phyloP scores from a whole-genome alignment of 2,888 invertebrate species.

The Limnephilus auricula region DNA sequence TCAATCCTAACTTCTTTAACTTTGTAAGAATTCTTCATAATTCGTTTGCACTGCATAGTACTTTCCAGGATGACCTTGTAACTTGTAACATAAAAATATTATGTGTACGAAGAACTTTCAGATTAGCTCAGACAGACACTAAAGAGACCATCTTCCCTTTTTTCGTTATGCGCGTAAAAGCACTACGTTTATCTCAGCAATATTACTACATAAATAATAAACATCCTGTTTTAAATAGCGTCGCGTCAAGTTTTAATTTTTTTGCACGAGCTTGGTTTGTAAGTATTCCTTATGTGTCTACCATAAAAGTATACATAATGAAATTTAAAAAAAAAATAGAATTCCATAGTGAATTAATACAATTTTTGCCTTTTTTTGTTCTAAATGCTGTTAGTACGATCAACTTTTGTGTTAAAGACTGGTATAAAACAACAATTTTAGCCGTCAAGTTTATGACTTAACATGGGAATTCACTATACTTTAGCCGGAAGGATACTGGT shows the following conservation, averaged over 20 bases:
- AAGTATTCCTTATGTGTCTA: background rate
- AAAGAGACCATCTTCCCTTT: background rate
- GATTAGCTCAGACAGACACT: too few species aligned
- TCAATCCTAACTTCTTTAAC: too few species aligned
- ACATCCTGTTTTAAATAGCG: background rate
- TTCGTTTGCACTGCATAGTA: background rate
- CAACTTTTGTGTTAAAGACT: background rate
- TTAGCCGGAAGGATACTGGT: background rate
- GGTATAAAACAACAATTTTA: background rate
- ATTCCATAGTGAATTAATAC: too few species aligned
- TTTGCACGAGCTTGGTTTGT: background rate
- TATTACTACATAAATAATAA: background rate
- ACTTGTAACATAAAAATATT: background rate
- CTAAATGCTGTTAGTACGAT: background rate
- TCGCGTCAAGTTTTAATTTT: background rate
- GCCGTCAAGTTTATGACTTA: background rate
- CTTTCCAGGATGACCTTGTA: background rate
- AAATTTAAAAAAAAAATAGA: too few species aligned
- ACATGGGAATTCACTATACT: background rate
- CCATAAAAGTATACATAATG: background rate
- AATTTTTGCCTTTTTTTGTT: background rate
- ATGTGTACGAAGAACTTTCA: background rate
- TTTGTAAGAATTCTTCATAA: background rate
- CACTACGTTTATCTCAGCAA: background rate
- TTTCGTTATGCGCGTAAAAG: background rate